Evolutionary conservation across 2,797 vertebrate genomes (phyloP).

Genomic region (Myotis findleyi): DNA sequence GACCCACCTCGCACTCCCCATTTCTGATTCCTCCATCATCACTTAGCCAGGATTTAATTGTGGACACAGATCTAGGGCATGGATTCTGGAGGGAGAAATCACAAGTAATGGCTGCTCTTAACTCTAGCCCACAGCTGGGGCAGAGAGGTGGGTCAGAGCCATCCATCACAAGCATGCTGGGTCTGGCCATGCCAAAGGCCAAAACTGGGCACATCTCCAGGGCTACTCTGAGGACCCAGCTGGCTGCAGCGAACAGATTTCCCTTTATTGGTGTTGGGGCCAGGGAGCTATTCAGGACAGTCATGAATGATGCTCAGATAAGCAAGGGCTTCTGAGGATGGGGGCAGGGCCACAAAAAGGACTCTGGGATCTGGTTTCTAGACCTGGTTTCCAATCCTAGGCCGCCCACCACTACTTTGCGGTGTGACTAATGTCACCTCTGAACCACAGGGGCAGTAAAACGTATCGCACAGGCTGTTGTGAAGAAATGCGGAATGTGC

Average conservation of each 20-base stretch:
- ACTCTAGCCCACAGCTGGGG: not conserved
- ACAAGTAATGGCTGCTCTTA: not conserved
- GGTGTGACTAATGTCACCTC: not conserved
- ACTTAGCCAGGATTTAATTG: not conserved
- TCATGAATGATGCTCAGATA: not conserved
- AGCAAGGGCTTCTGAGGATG: not conserved
- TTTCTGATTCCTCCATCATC: not conserved
- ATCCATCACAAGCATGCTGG: not conserved
- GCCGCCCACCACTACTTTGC: not conserved
- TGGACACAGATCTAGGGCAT: slow-evolving; percentile 44
- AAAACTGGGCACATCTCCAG: not conserved
- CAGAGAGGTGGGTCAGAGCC: not conserved
- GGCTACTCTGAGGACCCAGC: not conserved
- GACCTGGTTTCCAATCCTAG: not conserved
- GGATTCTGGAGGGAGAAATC: slow-evolving; percentile 31
- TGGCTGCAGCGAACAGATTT: not conserved
- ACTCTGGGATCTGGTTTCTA: not conserved
- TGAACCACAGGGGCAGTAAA: not conserved
- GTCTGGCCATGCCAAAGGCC: not conserved
- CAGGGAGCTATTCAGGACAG: slow-evolving; percentile 13
- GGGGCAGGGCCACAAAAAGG: not conserved
- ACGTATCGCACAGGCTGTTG: not conserved
- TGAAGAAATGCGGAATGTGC: not conserved
- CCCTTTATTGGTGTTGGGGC: slow-evolving; percentile 60
- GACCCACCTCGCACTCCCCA: no score